Conservation (phyloP, 1,140 invertebrate species). For the Caenorhabditis elegans region DNA sequence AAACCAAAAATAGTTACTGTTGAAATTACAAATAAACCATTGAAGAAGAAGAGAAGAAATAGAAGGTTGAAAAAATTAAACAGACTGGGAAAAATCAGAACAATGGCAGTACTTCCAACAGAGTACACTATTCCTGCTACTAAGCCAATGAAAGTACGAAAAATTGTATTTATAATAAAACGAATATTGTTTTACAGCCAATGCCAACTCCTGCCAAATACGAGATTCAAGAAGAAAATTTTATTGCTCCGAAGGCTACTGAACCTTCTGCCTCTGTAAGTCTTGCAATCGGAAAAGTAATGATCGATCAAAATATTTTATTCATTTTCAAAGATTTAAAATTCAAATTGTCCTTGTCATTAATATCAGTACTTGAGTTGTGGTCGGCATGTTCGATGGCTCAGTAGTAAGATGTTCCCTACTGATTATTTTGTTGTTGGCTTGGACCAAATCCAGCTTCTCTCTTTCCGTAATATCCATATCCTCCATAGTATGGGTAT, state of each 20-base stretch:
- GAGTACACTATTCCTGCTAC: neutral
- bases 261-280: neutral
- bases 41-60: slow-evolving; percentile 19
- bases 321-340: neutral
- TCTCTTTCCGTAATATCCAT: slow-evolving; percentile 37
- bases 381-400: neutral
- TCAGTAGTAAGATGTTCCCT: neutral
- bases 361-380: neutral
- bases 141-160: neutral
- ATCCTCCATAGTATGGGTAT: slow-evolving; percentile 31
- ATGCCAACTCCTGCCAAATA: neutral
- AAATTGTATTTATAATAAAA: neutral
- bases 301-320: slow-evolving; percentile 21
- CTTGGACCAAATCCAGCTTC: slow-evolving; percentile 26
- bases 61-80: slow-evolving; percentile 22
- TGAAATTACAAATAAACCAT: neutral
- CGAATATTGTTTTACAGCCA: neutral
- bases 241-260: slow-evolving; percentile 1
- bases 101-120: neutral
- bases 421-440: slow-evolving; percentile 9
- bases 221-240: neutral
- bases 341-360: neutral
- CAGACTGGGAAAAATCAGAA: neutral
- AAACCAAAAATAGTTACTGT: neutral
- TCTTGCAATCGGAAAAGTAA: neutral